Percentiles rank a stretch among this genome's conserved stretches.
phyloP scores from a whole-genome alignment of 2,888 invertebrate species.

The Agriotes lineatus region DNA sequence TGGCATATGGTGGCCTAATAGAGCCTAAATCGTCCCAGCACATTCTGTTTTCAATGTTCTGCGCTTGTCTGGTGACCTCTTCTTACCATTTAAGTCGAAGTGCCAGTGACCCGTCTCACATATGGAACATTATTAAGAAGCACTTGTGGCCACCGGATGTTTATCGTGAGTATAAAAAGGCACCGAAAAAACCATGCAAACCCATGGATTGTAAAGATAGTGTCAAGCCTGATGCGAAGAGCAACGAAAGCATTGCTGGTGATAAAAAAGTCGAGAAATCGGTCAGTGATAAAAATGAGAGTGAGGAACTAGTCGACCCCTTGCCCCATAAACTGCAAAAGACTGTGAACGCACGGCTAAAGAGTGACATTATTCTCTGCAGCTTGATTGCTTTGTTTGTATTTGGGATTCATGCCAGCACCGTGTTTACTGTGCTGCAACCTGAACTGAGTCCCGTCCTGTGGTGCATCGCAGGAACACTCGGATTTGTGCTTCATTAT shows the following conservation, averaged over 20 bases:
- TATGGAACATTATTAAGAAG: constrained; percentile 89
- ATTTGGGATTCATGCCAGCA: constrained; percentile 94
- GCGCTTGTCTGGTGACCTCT: constrained; percentile 87
- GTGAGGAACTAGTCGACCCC: constrained; percentile 86
- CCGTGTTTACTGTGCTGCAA: constrained; percentile 90
- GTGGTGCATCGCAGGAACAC: constrained; percentile 83
- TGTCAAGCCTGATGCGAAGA: constrained; percentile 34
- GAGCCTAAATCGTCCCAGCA: constrained; percentile 90
- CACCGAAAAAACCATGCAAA: constrained; percentile 53
- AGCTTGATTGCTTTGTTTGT: constrained; percentile 85
- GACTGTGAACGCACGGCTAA: constrained; percentile 89
- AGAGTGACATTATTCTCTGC: constrained; percentile 93
- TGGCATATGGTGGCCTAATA: constrained; percentile 87
- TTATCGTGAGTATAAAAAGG: constrained; percentile 68
- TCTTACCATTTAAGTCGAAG: constrained; percentile 94
- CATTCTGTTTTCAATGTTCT: constrained; percentile 94
- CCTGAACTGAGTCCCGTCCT: constrained; percentile 86
- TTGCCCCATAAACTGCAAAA: constrained; percentile 88
- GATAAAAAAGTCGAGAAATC: constrained; percentile 50
- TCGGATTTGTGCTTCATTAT: constrained; percentile 94
- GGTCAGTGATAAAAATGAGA: constrained; percentile 54
- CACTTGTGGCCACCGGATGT: constrained; percentile 84
- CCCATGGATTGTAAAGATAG: constrained; percentile 56
- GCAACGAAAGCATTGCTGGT: constrained; percentile 20
- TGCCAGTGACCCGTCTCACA: constrained; percentile 89